Evolutionary conservation across 30 jellyfish, hydroid and myxozoan genomes (phyloP).

Genomic region (Aurelia aurita): DNA sequence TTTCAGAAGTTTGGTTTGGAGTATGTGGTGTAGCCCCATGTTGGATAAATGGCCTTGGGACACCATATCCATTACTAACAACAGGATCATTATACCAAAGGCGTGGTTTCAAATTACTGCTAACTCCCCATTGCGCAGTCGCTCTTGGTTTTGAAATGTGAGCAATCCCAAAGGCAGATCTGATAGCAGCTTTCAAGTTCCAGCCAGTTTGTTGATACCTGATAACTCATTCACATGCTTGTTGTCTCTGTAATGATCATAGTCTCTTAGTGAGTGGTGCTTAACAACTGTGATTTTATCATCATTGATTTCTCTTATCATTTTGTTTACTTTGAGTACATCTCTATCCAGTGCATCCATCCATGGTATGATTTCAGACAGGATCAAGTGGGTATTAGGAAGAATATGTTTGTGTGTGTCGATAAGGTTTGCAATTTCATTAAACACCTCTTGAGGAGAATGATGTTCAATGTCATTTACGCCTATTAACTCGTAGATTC

Average conservation of each 20-base stretch:
- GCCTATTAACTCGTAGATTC: too few species aligned
- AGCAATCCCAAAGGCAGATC: not conserved
- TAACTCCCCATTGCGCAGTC: not conserved
- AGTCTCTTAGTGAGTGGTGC: not conserved
- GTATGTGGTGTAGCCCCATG: not conserved
- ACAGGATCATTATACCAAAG: not conserved
- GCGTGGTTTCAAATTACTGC: not conserved
- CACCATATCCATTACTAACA: not conserved
- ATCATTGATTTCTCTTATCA: not conserved
- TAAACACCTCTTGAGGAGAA: not conserved
- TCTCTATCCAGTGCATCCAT: not conserved
- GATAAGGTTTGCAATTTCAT: not conserved
- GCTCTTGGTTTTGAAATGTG: not conserved
- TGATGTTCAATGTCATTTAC: not conserved
- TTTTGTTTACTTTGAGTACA: not conserved
- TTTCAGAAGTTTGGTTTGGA: not conserved
- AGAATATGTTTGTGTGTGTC: not conserved
- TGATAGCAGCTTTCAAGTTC: not conserved
- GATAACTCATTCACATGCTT: not conserved
- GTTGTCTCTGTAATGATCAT: constrained; percentile 3
- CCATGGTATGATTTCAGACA: not conserved
- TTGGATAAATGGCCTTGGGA: not conserved
- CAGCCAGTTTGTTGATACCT: not conserved
- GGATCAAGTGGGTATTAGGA: not conserved
- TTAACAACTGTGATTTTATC: not conserved